Evolutionary conservation across 2,888 invertebrate species (phyloP), one percentile per base, ranked within the genome.

Genomic region (Malthinus seriepunctatus): DNA sequence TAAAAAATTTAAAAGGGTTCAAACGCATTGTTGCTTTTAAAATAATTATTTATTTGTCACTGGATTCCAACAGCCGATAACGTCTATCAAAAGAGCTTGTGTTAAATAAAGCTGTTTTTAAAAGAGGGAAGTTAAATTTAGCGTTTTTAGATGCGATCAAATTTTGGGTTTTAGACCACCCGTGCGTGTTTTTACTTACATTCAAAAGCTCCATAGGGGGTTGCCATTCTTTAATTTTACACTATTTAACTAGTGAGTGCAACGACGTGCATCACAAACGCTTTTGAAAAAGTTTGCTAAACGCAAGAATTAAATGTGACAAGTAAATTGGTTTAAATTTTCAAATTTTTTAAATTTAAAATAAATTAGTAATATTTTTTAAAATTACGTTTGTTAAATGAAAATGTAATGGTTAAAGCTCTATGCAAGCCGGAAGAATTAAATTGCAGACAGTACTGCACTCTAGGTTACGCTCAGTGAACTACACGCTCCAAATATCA

Each of bases 121-220:
- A 44, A 52, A 52, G 51, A 23, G 39, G 42, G 51, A 52, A 44
- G 51, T 44, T 34, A 35, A 52, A 52, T 52, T 52, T 52, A 34
- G 45, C 23, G 33, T 44, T 35, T 45, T 45, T 35, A 15, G 44
- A 52, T 34, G 15, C 32, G 34, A 15, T 34, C 44, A 15, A 52
- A 49, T 11, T 44, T 23, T 15, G 8, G 11, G 51, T 12, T 35
- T 44, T 33, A 45, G 51, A 44, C 51, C 51, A 52, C 51, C 51
- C 51, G 32, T 44, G 45, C 34, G 44, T n/a, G n/a, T 51, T 42
- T 14, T 51, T 11, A 45, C 45, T 34, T 11, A 11, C 23, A 44
- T 52, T 45, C 51, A 45, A 52, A 52, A 52, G 44, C 51, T 23
- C 51, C 3, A 31, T 33, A 37, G 35, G 51, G 32, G 51, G 51